These are phyloP conservation scores for Ypsolopha sequella DNA, from an alignment of 2,888 invertebrate species.

Conservation along the genomic window DNA sequence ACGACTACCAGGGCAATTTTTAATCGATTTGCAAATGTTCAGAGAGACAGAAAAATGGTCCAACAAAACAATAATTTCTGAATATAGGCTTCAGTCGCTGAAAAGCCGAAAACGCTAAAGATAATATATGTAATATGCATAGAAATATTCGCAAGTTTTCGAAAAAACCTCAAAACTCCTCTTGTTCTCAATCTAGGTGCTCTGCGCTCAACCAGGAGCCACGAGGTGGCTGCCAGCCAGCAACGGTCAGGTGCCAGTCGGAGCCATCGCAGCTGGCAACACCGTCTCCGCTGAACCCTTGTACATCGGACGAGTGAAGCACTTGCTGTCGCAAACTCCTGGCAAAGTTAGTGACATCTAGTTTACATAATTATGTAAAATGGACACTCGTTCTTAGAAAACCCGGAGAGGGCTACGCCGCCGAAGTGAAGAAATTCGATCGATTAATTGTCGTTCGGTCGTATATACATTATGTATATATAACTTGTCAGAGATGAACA, in stretches of 20 bases:
- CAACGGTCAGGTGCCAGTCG: conserved; percentile 60
- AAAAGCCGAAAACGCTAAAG: background rate
- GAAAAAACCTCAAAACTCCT: background rate
- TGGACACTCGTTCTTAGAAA: conserved; percentile 11
- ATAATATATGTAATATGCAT: background rate
- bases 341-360: conserved; percentile 53
- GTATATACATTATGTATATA: no score
- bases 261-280: conserved; percentile 66
- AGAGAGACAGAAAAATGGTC: background rate
- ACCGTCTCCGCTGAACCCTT: conserved; percentile 58
- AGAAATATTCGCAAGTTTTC: background rate
- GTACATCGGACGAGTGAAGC: conserved; percentile 63
- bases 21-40: background rate
- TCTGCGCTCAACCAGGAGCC: conserved; percentile 34
- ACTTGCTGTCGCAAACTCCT: conserved; percentile 65
- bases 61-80: background rate
- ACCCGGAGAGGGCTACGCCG: no score
- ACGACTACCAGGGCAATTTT: no score
- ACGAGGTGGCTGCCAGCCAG: conserved; percentile 59
- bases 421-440: no score
- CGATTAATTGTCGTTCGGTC: no score
- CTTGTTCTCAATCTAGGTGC: conserved; percentile 25
- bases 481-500: no score
- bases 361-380: background rate
- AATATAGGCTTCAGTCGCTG: background rate